Conservation (phyloP, 1,140 invertebrate genomes). For the Drosophila dunni region DNA sequence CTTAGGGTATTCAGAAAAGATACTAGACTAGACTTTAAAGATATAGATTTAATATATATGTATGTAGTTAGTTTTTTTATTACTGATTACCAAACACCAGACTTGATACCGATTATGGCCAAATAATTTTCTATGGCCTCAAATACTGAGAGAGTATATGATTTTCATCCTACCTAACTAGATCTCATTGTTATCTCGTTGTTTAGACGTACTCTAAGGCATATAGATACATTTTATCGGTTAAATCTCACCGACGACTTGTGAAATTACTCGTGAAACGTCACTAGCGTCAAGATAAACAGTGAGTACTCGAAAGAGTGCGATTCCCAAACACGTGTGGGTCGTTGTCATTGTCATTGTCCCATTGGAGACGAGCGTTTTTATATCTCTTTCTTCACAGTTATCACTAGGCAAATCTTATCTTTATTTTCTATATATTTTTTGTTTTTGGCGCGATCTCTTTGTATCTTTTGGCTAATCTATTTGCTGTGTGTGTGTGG, state of each 20-base stretch:
- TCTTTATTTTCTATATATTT: conserved; percentile 35
- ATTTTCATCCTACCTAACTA: conserved; percentile 8
- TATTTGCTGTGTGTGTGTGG: not conserved
- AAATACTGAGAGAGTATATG: conserved; percentile 5
- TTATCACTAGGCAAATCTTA: conserved; percentile 62
- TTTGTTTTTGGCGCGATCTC: conserved; percentile 28
- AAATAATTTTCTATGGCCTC: not conserved
- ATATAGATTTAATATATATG: too few species aligned
- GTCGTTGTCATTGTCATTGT: conserved; percentile 30
- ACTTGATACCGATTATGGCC: not conserved
- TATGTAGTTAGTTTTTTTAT: too few species aligned
- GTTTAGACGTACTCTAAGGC: conserved; percentile 24
- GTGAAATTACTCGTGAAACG: conserved; percentile 30
- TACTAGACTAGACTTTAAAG: too few species aligned
- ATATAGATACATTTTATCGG: conserved; percentile 19
- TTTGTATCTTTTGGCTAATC: conserved; percentile 48
- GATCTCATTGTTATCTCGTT: conserved; percentile 5
- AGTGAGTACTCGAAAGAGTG: conserved; percentile 11
- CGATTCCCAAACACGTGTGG: conserved; percentile 16
- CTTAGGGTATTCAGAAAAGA: too few species aligned
- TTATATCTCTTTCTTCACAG: conserved; percentile 45
- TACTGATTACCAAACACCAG: too few species aligned
- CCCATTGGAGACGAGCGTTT: conserved; percentile 16
- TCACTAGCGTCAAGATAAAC: not conserved
- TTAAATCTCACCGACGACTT: conserved; percentile 24